A percentile compares a stretch with the other conserved stretches of the same genome.
phyloP scores from a whole-genome alignment of 2,797 vertebrate genomes.

The Spondyliosoma cantharus region DNA sequence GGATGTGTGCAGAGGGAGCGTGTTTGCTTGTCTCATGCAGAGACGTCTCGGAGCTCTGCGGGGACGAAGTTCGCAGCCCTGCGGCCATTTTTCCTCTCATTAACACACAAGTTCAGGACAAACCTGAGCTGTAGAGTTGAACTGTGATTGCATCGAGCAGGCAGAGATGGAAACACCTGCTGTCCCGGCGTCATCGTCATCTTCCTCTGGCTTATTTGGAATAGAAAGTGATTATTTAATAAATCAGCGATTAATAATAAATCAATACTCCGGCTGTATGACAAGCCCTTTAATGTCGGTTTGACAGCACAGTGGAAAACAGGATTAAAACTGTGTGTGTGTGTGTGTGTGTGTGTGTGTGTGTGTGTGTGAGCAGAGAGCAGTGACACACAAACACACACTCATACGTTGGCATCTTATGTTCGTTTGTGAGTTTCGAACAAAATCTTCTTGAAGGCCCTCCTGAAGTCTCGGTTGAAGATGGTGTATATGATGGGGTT shows the following conservation, averaged over 20 bases:
- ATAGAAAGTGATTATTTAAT: conserved; percentile 36
- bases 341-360: not conserved
- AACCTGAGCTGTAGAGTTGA: conserved; percentile 10
- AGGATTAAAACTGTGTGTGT: conserved; percentile 38
- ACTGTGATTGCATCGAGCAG: conserved; percentile 23
- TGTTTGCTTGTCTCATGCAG: not conserved
- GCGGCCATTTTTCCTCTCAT: conserved; percentile 46
- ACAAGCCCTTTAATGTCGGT: conserved; percentile 78
- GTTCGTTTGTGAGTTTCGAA: conserved; percentile 64
- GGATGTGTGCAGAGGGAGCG: not conserved
- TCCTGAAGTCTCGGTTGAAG: conserved; percentile 86
- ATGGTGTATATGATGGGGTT: conserved; percentile 87
- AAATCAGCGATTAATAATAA: conserved; percentile 60
- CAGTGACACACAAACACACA: not conserved
- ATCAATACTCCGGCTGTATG: conserved; percentile 56
- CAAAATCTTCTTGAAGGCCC: conserved; percentile 85
- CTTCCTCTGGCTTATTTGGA: conserved; percentile 17
- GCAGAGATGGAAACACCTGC: conserved; percentile 10
- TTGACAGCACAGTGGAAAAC: conserved; percentile 71
- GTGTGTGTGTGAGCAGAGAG: not conserved
- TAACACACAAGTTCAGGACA: conserved; percentile 41
- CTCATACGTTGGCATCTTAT: conserved; percentile 38
- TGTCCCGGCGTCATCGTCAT: not conserved
- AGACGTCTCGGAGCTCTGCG: not conserved
- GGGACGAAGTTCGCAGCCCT: conserved; percentile 29